Percentiles rank a stretch among this genome's conserved stretches.
These are phyloP conservation scores for Callosobruchus maculatus DNA, from an alignment of 2,888 invertebrate species.

Conservation along the genomic window DNA sequence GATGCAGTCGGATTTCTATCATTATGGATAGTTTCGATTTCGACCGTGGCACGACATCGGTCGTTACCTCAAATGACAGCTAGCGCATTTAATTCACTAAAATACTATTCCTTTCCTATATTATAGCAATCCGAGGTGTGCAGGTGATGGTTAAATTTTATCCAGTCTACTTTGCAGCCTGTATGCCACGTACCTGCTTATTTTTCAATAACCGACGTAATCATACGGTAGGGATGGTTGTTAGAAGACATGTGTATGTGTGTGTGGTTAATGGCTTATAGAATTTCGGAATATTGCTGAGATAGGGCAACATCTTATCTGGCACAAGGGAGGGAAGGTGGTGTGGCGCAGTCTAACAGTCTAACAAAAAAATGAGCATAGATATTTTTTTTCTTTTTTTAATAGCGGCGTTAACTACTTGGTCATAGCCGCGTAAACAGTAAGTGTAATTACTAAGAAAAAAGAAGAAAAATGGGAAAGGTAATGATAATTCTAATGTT, in stretches of 20 bases:
- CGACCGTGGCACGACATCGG: conserved; percentile 7
- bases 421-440: no score
- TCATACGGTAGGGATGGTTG: background rate
- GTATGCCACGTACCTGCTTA: conserved; percentile 5
- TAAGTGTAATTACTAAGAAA: no score
- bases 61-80: conserved; percentile 28
- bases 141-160: conserved; percentile 17
- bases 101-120: conserved; percentile 11
- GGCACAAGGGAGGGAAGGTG: no score
- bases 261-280: background rate
- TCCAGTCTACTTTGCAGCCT: conserved; percentile 7
- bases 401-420: no score
- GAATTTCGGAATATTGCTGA: no score
- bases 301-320: no score
- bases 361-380: no score
- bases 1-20: conserved; percentile 32
- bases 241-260: no score
- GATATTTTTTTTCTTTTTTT: no score
- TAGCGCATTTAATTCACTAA: conserved; percentile 23
- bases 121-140: conserved; percentile 14
- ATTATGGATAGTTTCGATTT: conserved; percentile 31
- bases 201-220: conserved; percentile 7
- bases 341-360: no score
- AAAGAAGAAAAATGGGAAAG: no score
- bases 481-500: no score